Evolutionary conservation across 37 sponge, comb jelly and placozoan species (phyloP).

Genomic region (Halisarca cf. caerulea): DNA sequence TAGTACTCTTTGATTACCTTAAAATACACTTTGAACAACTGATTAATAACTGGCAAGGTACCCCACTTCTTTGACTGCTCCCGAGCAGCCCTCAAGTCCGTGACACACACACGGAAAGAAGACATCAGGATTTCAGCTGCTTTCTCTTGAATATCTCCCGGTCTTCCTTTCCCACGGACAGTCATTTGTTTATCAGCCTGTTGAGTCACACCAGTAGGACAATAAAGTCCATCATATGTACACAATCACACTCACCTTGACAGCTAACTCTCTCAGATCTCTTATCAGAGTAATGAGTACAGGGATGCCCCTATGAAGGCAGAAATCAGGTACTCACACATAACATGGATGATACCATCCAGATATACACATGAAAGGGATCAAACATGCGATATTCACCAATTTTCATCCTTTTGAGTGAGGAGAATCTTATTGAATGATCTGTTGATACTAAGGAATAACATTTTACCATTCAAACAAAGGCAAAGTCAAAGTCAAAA

Average conservation of each 20-base stretch:
- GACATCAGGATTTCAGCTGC: slow-evolving; percentile 92
- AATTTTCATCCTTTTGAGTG: slow-evolving; percentile 84
- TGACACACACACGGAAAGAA: slow-evolving; percentile 89
- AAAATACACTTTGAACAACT: slow-evolving; percentile 96
- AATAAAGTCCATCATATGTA: not conserved
- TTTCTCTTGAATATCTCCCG: slow-evolving; percentile 75
- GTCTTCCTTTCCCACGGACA: slow-evolving; percentile 42
- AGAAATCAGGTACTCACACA: too few species aligned
- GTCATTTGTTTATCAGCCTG: slow-evolving; percentile 51
- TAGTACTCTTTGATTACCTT: slow-evolving; percentile 68
- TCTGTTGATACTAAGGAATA: slow-evolving; percentile 25
- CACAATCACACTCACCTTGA: not conserved
- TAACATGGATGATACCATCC: too few species aligned
- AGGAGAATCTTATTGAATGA: slow-evolving; percentile 73
- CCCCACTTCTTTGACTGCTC: slow-evolving; percentile 87
- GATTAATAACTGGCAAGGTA: slow-evolving; percentile 81
- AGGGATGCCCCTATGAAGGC: slow-evolving; percentile 19
- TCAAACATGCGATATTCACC: slow-evolving; percentile 35
- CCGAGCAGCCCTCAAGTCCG: slow-evolving; percentile 69
- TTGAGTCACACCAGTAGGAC: not conserved
- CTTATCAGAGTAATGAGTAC: slow-evolving; percentile 43
- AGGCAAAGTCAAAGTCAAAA: not conserved
- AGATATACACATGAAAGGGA: not conserved
- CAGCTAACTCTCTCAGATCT: slow-evolving; percentile 69
- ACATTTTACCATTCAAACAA: not conserved